Conservation (phyloP, 2,888 invertebrate genomes). For the Eurytoma adleriae region DNA sequence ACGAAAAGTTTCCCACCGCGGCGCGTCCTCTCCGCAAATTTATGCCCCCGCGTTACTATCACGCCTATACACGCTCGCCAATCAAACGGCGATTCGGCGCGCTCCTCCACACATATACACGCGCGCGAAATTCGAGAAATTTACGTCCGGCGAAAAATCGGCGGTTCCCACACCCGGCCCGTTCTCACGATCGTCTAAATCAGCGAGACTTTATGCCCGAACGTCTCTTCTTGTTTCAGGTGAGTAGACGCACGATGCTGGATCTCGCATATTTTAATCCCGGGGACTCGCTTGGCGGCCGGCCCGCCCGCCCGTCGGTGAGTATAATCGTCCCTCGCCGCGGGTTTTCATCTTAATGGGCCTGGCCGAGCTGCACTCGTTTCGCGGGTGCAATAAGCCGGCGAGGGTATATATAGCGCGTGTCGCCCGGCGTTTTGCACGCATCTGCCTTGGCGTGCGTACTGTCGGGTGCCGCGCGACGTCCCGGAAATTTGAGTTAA, state of each 20-base stretch:
- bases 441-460: constrained; percentile 38
- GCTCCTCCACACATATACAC: background rate
- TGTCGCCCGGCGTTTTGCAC: constrained; percentile 12
- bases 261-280: constrained; percentile 62
- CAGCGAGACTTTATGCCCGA: constrained; percentile 49
- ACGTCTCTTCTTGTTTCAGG: constrained; percentile 65
- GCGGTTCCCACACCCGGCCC: background rate
- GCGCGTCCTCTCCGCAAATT: constrained; percentile 23
- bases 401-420: constrained; percentile 19
- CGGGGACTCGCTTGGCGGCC: constrained; percentile 52
- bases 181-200: constrained; percentile 56
- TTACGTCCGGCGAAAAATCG: too few species aligned
- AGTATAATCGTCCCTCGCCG: constrained; percentile 50
- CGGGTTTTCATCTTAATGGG: constrained; percentile 50
- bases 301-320: constrained; percentile 60
- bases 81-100: constrained; percentile 19
- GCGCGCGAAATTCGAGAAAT: too few species aligned
- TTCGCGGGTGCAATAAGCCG: background rate
- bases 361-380: constrained; percentile 45
- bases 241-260: constrained; percentile 62
- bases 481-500: constrained; percentile 36
- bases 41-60: constrained; percentile 21
- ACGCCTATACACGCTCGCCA: constrained; percentile 15
- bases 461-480: background rate
- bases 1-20: background rate